phyloP scores from a whole-genome alignment of 2,797 vertebrate species.

The Sardinella longiceps region DNA sequence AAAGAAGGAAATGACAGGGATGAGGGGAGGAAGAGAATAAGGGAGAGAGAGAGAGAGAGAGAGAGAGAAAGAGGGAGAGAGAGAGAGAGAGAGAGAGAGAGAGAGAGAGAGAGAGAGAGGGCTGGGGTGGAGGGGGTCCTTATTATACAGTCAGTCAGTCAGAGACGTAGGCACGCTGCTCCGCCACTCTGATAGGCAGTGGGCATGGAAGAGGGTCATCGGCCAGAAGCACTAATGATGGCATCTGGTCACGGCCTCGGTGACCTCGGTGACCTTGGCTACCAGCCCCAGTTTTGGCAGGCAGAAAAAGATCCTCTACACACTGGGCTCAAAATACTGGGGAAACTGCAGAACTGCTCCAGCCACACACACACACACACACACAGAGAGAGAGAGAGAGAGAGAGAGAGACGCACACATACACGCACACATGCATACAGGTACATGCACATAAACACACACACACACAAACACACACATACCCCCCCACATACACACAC shows the following conservation, averaged over 20 bases:
- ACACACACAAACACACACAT: no score
- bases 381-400: no score
- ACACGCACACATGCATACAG: no score
- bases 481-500: no score
- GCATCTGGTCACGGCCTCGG: background rate
- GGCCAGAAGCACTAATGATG: background rate
- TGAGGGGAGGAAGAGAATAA: no score
- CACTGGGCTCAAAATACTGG: background rate
- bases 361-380: no score
- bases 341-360: background rate
- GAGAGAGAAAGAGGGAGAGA: no score
- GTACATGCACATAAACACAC: no score
- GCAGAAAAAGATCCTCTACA: background rate
- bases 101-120: background rate
- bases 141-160: background rate
- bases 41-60: background rate
- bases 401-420: no score
- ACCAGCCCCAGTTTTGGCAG: background rate
- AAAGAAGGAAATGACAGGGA: background rate
- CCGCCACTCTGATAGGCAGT: background rate
- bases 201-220: background rate
- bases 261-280: background rate
- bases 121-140: no score
- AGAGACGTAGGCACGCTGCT: background rate
- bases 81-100: no score